A percentile compares a stretch with the other conserved stretches of the same genome.
Conservation (phyloP, 2,797 vertebrate species). For the Gallinago nigripennis region DNA sequence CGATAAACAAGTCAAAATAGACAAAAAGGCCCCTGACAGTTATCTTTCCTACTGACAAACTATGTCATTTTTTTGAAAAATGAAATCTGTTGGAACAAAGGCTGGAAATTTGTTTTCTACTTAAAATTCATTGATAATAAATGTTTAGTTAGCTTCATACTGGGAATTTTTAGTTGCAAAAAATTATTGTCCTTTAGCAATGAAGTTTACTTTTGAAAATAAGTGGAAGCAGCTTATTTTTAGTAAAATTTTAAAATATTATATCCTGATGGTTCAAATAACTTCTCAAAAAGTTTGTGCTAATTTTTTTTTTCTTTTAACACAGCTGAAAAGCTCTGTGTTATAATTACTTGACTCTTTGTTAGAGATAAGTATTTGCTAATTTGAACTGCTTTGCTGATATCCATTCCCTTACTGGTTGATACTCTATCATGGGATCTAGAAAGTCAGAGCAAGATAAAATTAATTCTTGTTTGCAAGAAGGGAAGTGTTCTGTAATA, state of each 20-base stretch:
- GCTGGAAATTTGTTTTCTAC: neutral
- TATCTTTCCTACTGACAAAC: neutral
- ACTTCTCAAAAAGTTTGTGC: neutral
- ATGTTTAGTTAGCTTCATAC: neutral
- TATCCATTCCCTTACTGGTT: neutral
- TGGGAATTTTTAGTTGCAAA: neutral
- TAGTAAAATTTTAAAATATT: neutral
- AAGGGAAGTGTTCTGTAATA: neutral
- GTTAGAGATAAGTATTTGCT: neutral
- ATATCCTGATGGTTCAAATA: neutral
- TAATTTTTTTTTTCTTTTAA: neutral
- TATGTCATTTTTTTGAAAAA: neutral
- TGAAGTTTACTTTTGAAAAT: neutral
- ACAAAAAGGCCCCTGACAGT: neutral
- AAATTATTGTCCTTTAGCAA: neutral
- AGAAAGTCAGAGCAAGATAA: neutral
- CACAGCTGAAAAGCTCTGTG: neutral
- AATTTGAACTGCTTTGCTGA: neutral
- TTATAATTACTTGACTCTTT: neutral
- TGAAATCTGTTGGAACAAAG: neutral
- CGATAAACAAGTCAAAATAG: neutral
- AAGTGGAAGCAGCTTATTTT: neutral
- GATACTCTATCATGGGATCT: neutral
- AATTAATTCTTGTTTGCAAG: neutral
- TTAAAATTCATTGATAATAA: neutral